A percentile compares a stretch with the other conserved stretches of the same genome.
Evolutionary conservation across 2,888 invertebrate genomes (phyloP).

Genomic region (Pyrrhia umbra): DNA sequence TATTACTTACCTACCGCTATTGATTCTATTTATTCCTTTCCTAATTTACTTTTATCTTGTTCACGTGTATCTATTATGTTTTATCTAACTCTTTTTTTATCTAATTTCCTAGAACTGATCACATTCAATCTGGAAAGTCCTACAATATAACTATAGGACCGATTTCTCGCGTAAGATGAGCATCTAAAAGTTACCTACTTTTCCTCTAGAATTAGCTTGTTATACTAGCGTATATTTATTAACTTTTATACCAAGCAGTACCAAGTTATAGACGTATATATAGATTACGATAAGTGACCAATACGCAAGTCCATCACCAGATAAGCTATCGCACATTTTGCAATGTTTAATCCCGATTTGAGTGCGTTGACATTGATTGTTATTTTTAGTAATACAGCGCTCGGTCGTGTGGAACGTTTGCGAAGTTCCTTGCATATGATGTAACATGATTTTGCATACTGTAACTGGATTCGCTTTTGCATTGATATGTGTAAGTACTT

Average conservation of each 20-base stretch:
- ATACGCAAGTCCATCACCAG: constrained; percentile 26
- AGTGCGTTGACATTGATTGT: constrained; percentile 62
- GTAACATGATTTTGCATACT: constrained; percentile 45
- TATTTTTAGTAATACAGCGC: constrained; percentile 52
- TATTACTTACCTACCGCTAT: too few species aligned
- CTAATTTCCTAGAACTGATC: too few species aligned
- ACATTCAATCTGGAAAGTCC: too few species aligned
- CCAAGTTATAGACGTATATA: not conserved
- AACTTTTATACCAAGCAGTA: constrained; percentile 10
- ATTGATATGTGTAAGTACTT: constrained; percentile 21
- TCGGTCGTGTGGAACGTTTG: constrained; percentile 3
- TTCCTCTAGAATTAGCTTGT: too few species aligned
- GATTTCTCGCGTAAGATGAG: too few species aligned
- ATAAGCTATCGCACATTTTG: constrained; percentile 44
- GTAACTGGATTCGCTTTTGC: constrained; percentile 34
- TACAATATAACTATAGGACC: too few species aligned
- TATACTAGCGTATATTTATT: not conserved
- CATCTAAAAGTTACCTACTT: too few species aligned
- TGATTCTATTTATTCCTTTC: too few species aligned
- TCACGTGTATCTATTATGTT: too few species aligned
- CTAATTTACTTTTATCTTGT: too few species aligned
- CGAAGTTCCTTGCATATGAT: constrained; percentile 48
- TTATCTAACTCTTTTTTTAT: too few species aligned
- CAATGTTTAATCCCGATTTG: constrained; percentile 49
- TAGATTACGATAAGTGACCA: constrained; percentile 8